Percentiles rank a stretch among this genome's conserved stretches.
Conservation (phyloP, 1,140 invertebrate genomes). For the Pseudomyrmex flavicornis region DNA sequence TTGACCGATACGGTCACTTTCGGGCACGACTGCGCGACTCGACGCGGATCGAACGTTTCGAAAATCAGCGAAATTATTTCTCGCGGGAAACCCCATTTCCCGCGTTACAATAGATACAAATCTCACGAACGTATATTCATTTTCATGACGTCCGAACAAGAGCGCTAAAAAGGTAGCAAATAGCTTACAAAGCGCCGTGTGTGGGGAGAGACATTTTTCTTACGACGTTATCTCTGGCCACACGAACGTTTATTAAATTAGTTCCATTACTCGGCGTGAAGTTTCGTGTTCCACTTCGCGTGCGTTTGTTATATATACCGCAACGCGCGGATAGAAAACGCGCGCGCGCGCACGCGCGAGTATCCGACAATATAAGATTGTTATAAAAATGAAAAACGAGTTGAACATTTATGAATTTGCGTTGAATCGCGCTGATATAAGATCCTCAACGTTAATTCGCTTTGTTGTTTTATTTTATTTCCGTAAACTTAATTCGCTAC, state of each 20-base stretch:
- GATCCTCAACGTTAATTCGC: background rate
- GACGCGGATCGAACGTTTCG: background rate
- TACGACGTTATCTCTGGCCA: constrained; percentile 31
- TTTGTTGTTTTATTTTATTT: background rate
- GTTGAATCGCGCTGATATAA: background rate
- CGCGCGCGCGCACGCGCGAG: no score
- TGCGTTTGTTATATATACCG: constrained; percentile 34
- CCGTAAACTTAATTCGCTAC: background rate
- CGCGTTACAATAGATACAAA: background rate
- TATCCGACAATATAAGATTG: constrained; percentile 13
- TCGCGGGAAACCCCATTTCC: background rate
- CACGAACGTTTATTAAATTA: constrained; percentile 57
- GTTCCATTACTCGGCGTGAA: constrained; percentile 40
- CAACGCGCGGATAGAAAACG: background rate
- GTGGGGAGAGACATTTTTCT: constrained; percentile 37
- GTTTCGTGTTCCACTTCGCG: constrained; percentile 50
- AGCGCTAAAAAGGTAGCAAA: constrained; percentile 3
- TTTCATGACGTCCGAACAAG: background rate
- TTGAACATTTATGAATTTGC: constrained; percentile 30
- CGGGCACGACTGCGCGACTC: background rate
- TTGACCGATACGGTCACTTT: constrained; percentile 23
- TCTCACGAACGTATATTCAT: background rate
- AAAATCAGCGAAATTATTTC: background rate
- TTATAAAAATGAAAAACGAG: constrained; percentile 26
- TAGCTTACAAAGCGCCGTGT: constrained; percentile 22